A percentile compares a stretch with the other conserved stretches of the same genome.
Evolutionary conservation across 2,113 vertebrate genomes (phyloP).

Genomic region (Procavia capensis): DNA sequence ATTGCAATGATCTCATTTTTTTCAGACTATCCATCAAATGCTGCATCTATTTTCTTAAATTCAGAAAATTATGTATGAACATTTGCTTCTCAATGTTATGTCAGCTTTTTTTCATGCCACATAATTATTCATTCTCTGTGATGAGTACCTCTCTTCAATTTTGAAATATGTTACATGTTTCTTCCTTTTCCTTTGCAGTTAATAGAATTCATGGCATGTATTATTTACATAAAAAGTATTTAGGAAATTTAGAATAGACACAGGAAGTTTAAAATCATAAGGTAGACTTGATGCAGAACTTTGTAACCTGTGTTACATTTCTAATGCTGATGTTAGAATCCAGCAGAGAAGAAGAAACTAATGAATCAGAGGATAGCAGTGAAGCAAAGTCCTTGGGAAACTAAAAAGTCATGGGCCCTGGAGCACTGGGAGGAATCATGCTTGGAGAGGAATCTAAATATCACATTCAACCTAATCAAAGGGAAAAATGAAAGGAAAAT

Average conservation of each 20-base stretch:
- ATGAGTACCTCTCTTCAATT: not conserved
- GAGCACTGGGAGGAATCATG: rapidly evolving
- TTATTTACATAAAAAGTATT: not conserved
- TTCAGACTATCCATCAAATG: not conserved
- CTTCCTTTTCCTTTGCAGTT: conserved; percentile 18
- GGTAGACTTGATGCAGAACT: not conserved
- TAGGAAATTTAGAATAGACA: not conserved
- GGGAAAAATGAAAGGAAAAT: not conserved
- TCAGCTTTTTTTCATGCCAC: not conserved
- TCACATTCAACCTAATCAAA: not conserved
- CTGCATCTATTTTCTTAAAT: not conserved
- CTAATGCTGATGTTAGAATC: not conserved
- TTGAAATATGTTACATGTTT: not conserved
- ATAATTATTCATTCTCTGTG: not conserved
- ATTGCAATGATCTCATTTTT: not conserved
- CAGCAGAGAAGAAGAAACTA: not conserved
- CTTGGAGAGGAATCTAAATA: not conserved
- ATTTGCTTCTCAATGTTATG: not conserved
- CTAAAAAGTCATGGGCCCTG: not conserved
- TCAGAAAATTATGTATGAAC: not conserved
- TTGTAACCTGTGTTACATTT: not conserved
- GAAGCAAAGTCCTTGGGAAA: not conserved
- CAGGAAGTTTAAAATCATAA: not conserved
- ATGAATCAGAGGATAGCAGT: not conserved
- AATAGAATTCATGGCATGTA: not conserved